Evolutionary conservation across 1,140 invertebrate genomes (phyloP).

Genomic region (Leptinotarsa lineolata): DNA sequence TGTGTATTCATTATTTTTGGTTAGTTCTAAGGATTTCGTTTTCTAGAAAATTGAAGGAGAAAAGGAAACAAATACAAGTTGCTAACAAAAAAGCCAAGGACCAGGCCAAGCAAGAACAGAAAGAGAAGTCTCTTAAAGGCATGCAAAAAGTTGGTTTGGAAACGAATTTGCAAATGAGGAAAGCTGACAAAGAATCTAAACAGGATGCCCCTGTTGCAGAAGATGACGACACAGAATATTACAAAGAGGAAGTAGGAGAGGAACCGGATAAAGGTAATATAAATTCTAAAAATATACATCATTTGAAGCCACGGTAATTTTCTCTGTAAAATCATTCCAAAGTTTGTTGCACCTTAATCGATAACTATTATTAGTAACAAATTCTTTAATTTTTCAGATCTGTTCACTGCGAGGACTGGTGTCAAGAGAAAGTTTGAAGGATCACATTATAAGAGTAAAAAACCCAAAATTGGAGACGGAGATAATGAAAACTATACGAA

Average conservation of each 20-base stretch:
- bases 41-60: slow-evolving; percentile 72
- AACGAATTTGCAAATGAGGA: slow-evolving; percentile 56
- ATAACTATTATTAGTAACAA: background rate
- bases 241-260: slow-evolving; percentile 81
- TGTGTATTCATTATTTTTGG: slow-evolving; percentile 20
- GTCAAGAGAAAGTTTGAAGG: slow-evolving; percentile 29
- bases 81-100: slow-evolving; percentile 77
- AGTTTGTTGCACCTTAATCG: too few relatives aligned
- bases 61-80: slow-evolving; percentile 73
- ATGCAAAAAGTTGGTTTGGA: slow-evolving; percentile 57
- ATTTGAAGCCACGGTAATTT: too few relatives aligned
- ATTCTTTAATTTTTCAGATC: slow-evolving; percentile 31
- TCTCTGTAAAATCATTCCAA: too few relatives aligned
- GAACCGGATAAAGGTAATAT: slow-evolving; percentile 72
- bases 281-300: background rate
- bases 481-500: background rate
- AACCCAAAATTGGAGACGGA: slow-evolving; percentile 13
- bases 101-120: slow-evolving; percentile 66
- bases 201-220: slow-evolving; percentile 57
- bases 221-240: slow-evolving; percentile 82
- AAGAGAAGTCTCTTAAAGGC: slow-evolving; percentile 70
- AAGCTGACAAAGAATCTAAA: slow-evolving; percentile 48
- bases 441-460: slow-evolving; percentile 33
- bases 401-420: slow-evolving; percentile 32
- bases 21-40: background rate